Conservation (phyloP, 2,113 vertebrate species). For the Saccopteryx bilineata region DNA sequence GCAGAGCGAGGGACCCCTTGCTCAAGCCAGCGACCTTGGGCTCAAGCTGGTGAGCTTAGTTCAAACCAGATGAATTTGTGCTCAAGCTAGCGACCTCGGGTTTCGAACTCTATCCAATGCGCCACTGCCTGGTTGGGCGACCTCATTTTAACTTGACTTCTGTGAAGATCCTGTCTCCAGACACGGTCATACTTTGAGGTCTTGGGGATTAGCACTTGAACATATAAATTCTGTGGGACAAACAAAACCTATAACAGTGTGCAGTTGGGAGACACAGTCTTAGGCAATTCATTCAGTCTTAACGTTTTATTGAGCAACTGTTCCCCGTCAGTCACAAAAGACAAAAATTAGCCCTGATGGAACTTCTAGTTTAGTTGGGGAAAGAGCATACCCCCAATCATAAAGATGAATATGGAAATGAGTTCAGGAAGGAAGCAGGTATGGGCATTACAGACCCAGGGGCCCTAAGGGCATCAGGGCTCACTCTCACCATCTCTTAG, state of each 20-base stretch:
- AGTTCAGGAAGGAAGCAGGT: not conserved
- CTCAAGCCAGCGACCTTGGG: no score
- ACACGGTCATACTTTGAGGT: not conserved
- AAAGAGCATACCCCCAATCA: not conserved
- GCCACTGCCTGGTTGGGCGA: no score
- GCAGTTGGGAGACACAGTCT: not conserved
- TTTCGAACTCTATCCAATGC: no score
- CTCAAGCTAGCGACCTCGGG: no score
- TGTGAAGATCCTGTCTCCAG: not conserved
- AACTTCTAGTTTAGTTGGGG: not conserved
- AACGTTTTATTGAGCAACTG: not conserved
- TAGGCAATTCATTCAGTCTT: no score
- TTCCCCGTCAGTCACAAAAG: not conserved
- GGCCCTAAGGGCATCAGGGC: accelerated
- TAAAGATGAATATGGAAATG: not conserved
- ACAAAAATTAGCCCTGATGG: not conserved
- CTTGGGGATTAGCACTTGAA: not conserved
- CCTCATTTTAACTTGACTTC: not conserved
- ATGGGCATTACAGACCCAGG: not conserved
- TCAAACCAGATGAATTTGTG: no score
- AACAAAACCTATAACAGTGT: no score
- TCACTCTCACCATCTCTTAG: not conserved
- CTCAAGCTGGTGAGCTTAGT: no score
- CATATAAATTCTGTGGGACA: not conserved
- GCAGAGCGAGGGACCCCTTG: no score